phyloP scores from a whole-genome alignment of 2,888 invertebrate species.

The Arctia plantaginis region DNA sequence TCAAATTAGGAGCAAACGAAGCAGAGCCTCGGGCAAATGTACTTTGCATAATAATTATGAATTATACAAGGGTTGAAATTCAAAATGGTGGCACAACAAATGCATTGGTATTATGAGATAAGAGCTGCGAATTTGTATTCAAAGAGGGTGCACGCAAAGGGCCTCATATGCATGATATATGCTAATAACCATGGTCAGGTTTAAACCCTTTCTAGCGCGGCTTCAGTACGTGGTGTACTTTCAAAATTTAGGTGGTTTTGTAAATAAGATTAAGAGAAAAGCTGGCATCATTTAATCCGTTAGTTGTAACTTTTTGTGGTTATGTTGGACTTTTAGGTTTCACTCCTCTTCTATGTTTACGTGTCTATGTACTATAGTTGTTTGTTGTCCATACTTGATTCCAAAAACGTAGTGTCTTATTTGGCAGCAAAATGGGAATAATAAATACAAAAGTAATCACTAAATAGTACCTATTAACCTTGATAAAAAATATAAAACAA shows the following conservation, averaged over 20 bases:
- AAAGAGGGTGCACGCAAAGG: slow-evolving; percentile 54
- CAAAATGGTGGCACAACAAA: slow-evolving; percentile 45
- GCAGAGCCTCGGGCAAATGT: slow-evolving; percentile 32
- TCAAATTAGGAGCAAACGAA: slow-evolving; percentile 35
- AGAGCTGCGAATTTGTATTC: slow-evolving; percentile 60
- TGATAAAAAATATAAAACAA: too few species aligned
- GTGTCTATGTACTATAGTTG: too few species aligned
- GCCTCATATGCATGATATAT: slow-evolving; percentile 52
- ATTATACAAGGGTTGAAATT: slow-evolving; percentile 37
- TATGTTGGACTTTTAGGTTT: too few species aligned
- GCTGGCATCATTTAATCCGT: neutral
- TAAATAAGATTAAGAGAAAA: neutral
- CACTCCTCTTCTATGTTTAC: neutral
- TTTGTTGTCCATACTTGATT: too few species aligned
- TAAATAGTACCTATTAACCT: too few species aligned
- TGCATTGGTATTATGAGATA: slow-evolving; percentile 58
- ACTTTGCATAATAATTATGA: slow-evolving; percentile 53
- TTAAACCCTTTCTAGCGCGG: slow-evolving; percentile 42
- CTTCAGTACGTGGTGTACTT: slow-evolving; percentile 36
- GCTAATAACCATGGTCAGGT: slow-evolving; percentile 52
- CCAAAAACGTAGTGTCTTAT: too few species aligned
- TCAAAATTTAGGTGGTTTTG: slow-evolving; percentile 14
- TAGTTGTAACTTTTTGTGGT: neutral
- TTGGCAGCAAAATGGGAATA: too few species aligned
- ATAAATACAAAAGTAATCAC: too few species aligned